Base-by-base conservation (phyloP, 2,113 vertebrate genomes). In the Ranitomeya imitator region DNA sequence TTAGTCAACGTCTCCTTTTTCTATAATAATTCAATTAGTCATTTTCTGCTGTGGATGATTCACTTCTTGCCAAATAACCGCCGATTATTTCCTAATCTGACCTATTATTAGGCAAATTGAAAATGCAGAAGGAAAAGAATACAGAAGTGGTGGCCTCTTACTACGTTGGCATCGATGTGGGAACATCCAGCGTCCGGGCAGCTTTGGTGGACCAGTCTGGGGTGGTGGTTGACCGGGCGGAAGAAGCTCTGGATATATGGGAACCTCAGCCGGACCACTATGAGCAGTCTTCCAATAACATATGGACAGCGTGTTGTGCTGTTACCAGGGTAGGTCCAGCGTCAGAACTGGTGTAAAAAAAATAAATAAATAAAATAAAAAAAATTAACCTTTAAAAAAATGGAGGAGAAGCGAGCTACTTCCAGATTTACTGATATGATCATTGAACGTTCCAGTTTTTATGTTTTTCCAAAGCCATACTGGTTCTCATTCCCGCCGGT, bases 141-240 rank as follows among this genome's bases (percentile, higher is more conserved):
- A 45, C 37, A 71, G 74, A 89, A 80, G 6, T 77, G 85, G 78
- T 71, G 52, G 31, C 61, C 26, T 80, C 90, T 0, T 99, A 93
- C 90, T 99, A 97, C 0, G 93, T 99, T 26, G 98, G 97, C 0
- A 94, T 99, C 84, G 98, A 99, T 0, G 97, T 99, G 89, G 98
- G 98, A 60, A 98, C 97, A 0, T 93, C 93, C 82, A 98, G 98
- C 6, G 97, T 98, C 16, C 96, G 98, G 0, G 98, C 97, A 0
- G 98, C 98, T 0, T 94, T 99, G 89, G 96, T 99, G 73, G 96
- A 96, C 0, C 92, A 89, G 3, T 78, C 71, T 4, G 98, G 98
- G 0, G 84, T 85, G 0, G 90, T 99, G 79, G 88, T 91, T 89
- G 93, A 91, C 77, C 96, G 95, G 0, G 94, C 96, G 7, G 95